These are phyloP conservation scores for Xestia ashworthii DNA, from an alignment of 2,888 invertebrate genomes.

Conservation along the genomic window DNA sequence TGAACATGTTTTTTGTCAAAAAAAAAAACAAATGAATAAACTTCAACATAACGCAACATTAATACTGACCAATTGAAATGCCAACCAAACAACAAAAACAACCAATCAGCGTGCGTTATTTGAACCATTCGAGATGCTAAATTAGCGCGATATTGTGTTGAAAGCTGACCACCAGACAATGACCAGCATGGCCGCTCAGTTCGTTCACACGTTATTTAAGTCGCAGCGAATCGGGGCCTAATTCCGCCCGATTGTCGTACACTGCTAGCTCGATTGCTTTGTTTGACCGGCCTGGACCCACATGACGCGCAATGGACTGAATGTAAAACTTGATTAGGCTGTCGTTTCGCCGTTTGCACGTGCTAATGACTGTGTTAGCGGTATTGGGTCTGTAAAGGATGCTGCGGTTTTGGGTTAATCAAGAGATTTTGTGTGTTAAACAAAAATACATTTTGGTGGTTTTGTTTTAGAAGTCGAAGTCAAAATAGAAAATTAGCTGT, in stretches of 20 bases:
- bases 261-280: conserved; percentile 51
- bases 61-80: conserved; percentile 33
- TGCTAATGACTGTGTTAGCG: conserved; percentile 45
- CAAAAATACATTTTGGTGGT: not conserved
- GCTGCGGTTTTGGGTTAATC: conserved; percentile 19
- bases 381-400: conserved; percentile 5
- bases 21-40: too few species aligned
- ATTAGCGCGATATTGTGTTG: conserved; percentile 50
- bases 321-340: conserved; percentile 59
- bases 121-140: conserved; percentile 43
- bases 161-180: conserved; percentile 49
- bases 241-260: conserved; percentile 57
- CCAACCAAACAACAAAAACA: conserved; percentile 28
- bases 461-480: not conserved
- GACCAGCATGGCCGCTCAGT: conserved; percentile 34
- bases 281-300: conserved; percentile 41
- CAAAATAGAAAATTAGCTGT: not conserved
- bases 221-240: conserved; percentile 50
- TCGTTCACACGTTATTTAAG: conserved; percentile 61
- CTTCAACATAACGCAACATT: not conserved
- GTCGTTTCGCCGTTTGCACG: conserved; percentile 39
- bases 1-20: too few species aligned
- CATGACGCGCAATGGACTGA: conserved; percentile 50
- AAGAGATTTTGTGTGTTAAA: not conserved
- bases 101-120: conserved; percentile 49